phyloP scores from a whole-genome alignment of 2,888 invertebrate genomes.

The Serripes groenlandicus region DNA sequence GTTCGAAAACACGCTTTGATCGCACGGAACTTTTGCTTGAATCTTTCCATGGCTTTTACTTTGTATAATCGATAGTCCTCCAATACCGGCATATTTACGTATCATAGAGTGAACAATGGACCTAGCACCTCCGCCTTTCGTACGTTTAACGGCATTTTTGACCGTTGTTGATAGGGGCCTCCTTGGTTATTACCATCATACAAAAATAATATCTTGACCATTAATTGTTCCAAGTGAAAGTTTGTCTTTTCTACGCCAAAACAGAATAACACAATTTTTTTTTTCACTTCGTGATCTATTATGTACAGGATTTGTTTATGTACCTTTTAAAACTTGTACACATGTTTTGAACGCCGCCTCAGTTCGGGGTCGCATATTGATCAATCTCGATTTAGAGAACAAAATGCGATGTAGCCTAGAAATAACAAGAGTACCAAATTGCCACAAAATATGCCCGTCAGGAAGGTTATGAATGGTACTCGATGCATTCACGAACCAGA shows the following conservation, averaged over 20 bases:
- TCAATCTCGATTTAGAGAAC: too few relatives aligned
- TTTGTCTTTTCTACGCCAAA: not conserved
- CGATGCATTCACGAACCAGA: too few relatives aligned
- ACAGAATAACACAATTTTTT: too few relatives aligned
- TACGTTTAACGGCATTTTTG: not conserved
- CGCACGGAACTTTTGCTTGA: not conserved
- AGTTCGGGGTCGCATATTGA: too few relatives aligned
- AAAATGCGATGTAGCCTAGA: too few relatives aligned
- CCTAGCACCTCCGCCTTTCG: not conserved
- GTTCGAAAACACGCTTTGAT: not conserved
- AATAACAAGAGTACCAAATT: too few relatives aligned
- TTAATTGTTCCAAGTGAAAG: not conserved
- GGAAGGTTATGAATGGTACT: too few relatives aligned
- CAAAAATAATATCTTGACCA: constrained; percentile 1
- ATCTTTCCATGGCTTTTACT: not conserved
- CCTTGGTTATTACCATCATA: not conserved
- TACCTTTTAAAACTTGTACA: too few relatives aligned
- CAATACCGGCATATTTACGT: not conserved
- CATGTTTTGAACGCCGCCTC: too few relatives aligned
- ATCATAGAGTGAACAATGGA: not conserved
- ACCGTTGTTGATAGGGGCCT: not conserved
- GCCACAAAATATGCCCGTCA: too few relatives aligned
- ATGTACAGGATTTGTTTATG: too few relatives aligned
- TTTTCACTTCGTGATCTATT: too few relatives aligned
- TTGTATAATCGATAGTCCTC: not conserved